Percentiles rank a stretch among this genome's conserved stretches.
phyloP scores from a whole-genome alignment of 2,888 invertebrate genomes.

The Crocallis elinguaria region DNA sequence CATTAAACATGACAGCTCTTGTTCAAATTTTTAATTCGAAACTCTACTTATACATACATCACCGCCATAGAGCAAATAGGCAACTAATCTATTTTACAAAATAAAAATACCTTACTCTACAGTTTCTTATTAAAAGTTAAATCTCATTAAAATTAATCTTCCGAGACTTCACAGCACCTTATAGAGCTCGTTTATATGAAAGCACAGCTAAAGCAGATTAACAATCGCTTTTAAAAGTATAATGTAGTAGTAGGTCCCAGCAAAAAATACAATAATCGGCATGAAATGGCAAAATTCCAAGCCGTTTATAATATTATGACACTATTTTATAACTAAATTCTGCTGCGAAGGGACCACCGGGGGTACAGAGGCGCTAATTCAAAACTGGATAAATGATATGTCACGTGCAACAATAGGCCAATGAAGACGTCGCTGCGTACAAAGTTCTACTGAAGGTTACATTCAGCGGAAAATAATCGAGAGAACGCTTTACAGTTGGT shows the following conservation, averaged over 20 bases:
- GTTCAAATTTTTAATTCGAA: not conserved
- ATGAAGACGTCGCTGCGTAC: conserved; percentile 66
- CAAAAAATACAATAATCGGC: conserved; percentile 38
- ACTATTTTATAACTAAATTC: conserved; percentile 37
- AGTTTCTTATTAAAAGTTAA: too few relatives aligned
- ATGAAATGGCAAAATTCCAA: conserved; percentile 58
- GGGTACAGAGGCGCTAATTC: conserved; percentile 57
- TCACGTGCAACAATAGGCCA: conserved; percentile 72
- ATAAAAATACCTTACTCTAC: too few relatives aligned
- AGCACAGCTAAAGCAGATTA: too few relatives aligned
- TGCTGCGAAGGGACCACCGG: conserved; percentile 66
- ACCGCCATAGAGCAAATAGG: not conserved
- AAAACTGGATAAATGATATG: conserved; percentile 73
- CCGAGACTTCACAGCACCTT: too few relatives aligned
- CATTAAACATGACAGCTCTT: not conserved
- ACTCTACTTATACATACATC: not conserved
- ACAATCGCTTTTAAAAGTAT: too few relatives aligned
- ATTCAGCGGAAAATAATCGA: conserved; percentile 71
- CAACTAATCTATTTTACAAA: too few relatives aligned
- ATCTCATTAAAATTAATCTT: too few relatives aligned
- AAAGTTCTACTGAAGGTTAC: conserved; percentile 55
- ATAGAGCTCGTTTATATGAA: too few relatives aligned
- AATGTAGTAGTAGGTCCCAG: too few relatives aligned
- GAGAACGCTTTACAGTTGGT: conserved; percentile 69
- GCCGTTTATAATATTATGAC: conserved; percentile 75